Evolutionary conservation across 2,113 vertebrate genomes (phyloP).

Genomic region (Microtus pennsylvanicus): DNA sequence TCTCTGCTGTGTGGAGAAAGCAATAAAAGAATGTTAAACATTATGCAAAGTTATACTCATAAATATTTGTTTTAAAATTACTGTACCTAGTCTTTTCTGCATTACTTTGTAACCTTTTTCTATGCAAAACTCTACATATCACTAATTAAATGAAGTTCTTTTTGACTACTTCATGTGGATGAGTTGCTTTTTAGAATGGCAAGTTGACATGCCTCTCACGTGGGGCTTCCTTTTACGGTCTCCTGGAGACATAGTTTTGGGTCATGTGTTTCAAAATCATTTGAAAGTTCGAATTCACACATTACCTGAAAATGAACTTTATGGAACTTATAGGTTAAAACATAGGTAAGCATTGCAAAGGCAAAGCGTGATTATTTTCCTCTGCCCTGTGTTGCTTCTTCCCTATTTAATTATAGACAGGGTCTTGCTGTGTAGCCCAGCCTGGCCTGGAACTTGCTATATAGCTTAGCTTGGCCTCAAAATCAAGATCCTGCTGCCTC

Average conservation of each 20-base stretch:
- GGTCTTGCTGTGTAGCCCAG: not conserved
- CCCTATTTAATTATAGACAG: not conserved
- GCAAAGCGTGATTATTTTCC: not conserved
- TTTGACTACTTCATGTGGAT: constrained; percentile 85
- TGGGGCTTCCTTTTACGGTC: not conserved
- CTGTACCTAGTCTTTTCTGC: constrained; percentile 88
- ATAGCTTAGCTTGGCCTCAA: not conserved
- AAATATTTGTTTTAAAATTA: constrained; percentile 92
- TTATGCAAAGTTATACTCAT: constrained; percentile 90
- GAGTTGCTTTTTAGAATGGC: constrained; percentile 74
- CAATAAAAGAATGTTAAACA: constrained; percentile 92
- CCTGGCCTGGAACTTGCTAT: not conserved
- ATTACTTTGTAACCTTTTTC: constrained; percentile 93
- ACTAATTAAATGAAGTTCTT: constrained; percentile 91
- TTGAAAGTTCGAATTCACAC: constrained; percentile 39
- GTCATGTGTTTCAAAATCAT: constrained; percentile 32
- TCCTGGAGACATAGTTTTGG: constrained; percentile 32
- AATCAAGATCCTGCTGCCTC: not conserved
- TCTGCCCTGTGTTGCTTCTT: constrained; percentile 8
- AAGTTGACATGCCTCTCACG: not conserved
- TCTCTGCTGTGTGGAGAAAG: constrained; percentile 94
- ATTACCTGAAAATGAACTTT: not conserved
- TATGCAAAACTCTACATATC: constrained; percentile 93
- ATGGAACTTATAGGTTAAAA: not conserved
- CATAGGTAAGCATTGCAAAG: constrained; percentile 30